phyloP scores from a whole-genome alignment of 2,797 vertebrate genomes.

The Tarsius wallacei region DNA sequence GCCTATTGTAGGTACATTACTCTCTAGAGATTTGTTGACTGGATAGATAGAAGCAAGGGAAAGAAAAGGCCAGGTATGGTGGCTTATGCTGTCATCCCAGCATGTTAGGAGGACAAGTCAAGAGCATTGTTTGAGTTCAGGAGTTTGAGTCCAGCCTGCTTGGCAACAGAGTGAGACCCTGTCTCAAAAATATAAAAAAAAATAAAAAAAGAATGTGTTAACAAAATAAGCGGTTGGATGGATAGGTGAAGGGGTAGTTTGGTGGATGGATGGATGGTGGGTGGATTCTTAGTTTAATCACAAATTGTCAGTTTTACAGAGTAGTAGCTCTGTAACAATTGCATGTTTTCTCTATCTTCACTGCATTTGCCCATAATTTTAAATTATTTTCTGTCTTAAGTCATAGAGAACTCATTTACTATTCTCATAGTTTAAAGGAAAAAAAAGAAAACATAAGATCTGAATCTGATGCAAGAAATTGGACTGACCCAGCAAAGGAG shows the following conservation, averaged over 20 bases:
- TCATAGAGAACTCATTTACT: not conserved
- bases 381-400: conserved; percentile 4
- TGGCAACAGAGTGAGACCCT: too few species aligned
- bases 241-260: not conserved
- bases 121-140: too few species aligned
- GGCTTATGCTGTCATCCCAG: too few species aligned
- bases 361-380: not conserved
- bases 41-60: not conserved
- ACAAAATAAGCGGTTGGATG: too few species aligned
- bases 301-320: not conserved
- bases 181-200: too few species aligned
- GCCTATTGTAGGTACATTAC: not conserved
- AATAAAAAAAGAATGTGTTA: too few species aligned
- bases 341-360: not conserved
- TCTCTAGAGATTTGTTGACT: not conserved
- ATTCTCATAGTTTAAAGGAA: not conserved
- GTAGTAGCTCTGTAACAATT: not conserved
- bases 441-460: not conserved
- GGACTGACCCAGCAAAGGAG: not conserved
- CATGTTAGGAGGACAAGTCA: too few species aligned
- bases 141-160: too few species aligned
- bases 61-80: not conserved
- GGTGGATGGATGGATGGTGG: not conserved
- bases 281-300: not conserved
- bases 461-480: not conserved